A percentile compares a stretch with the other conserved stretches of the same genome.
phyloP scores from a whole-genome alignment of 2,888 invertebrate genomes.

The Calliopum simillimum region DNA sequence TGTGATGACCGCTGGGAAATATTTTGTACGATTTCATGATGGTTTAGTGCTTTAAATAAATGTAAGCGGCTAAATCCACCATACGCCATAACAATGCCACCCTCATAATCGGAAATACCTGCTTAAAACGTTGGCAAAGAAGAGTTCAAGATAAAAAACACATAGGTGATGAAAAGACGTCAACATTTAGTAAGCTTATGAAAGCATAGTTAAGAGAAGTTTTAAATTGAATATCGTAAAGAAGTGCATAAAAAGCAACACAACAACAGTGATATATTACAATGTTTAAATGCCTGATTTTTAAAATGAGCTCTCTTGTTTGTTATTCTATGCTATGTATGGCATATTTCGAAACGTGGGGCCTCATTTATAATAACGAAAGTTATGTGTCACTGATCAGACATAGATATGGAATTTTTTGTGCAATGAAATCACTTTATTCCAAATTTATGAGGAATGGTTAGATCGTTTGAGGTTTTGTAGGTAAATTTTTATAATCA shows the following conservation, averaged over 20 bases:
- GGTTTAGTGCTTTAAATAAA: constrained; percentile 86
- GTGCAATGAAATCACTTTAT: too few species aligned
- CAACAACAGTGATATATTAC: too few species aligned
- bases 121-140: constrained; percentile 62
- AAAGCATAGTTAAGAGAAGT: constrained; percentile 3
- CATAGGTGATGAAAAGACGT: constrained; percentile 20
- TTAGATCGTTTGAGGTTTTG: too few species aligned
- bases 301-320: too few species aligned
- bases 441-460: too few species aligned
- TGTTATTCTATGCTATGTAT: too few species aligned
- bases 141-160: constrained; percentile 45
- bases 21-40: constrained; percentile 88
- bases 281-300: too few species aligned
- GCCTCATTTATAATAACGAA: too few species aligned
- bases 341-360: too few species aligned
- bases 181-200: background rate
- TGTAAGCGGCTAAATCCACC: constrained; percentile 93
- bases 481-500: too few species aligned
- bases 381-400: too few species aligned
- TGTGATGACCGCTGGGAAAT: constrained; percentile 85
- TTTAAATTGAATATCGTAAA: constrained; percentile 27
- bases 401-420: too few species aligned
- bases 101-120: constrained; percentile 89
- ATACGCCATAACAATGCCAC: constrained; percentile 91
- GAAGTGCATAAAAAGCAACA: constrained; percentile 32